phyloP scores from a whole-genome alignment of 2,888 invertebrate genomes.

The Drosophila prostipennis region DNA sequence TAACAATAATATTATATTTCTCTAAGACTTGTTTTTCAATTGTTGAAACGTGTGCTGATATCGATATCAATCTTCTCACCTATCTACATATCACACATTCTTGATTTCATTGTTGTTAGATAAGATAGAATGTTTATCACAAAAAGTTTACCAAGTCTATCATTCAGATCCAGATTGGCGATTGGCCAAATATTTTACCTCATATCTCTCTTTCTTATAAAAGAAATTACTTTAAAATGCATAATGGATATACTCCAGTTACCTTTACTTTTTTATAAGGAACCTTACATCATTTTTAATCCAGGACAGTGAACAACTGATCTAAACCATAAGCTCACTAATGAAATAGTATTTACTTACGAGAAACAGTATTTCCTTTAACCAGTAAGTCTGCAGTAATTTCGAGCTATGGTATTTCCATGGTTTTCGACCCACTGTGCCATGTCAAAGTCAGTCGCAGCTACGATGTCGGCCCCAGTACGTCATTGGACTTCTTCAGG shows the following conservation, averaged over 20 bases:
- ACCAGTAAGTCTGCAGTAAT: no score
- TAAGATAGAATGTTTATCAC: background rate
- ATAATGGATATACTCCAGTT: no score
- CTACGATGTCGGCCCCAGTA: constrained; percentile 38
- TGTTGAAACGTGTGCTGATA: background rate
- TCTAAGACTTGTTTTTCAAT: background rate
- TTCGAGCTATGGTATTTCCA: no score
- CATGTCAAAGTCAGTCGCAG: constrained; percentile 39
- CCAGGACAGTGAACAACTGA: no score
- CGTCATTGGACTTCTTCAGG: constrained; percentile 64
- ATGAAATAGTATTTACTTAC: no score
- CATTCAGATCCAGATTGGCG: background rate
- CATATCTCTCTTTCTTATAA: background rate
- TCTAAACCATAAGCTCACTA: no score
- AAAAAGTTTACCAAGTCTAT: background rate
- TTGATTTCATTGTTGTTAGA: background rate
- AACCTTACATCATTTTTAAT: no score
- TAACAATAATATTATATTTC: background rate
- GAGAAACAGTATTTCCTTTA: no score
- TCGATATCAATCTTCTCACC: background rate
- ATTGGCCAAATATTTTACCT: background rate
- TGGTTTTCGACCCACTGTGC: constrained; percentile 49
- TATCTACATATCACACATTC: constrained; percentile 5
- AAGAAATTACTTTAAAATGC: no score
- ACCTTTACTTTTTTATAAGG: no score